A percentile compares a stretch with the other conserved stretches of the same genome.
phyloP scores from a whole-genome alignment of 2,888 invertebrate species.

The Phortica magna region DNA sequence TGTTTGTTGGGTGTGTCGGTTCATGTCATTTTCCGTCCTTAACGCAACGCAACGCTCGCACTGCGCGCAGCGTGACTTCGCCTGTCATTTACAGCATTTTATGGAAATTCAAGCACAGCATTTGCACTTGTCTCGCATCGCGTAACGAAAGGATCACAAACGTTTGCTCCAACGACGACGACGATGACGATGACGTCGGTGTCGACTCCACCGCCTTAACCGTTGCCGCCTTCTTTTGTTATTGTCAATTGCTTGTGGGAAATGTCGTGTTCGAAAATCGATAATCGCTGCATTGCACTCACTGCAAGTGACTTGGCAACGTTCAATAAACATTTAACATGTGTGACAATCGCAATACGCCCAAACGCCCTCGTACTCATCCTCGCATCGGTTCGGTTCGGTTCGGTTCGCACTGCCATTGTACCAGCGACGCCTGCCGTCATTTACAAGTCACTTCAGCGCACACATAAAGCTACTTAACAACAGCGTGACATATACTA shows the following conservation, averaged over 20 bases:
- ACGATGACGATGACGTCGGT: too few relatives aligned
- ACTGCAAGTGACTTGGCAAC: constrained; percentile 8
- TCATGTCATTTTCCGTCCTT: not conserved
- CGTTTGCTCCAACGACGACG: not conserved
- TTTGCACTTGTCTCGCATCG: constrained; percentile 2
- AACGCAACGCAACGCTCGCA: not conserved
- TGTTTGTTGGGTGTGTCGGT: constrained; percentile 22
- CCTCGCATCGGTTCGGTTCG: not conserved
- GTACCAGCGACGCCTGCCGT: not conserved
- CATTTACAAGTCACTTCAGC: constrained; percentile 22
- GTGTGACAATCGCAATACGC: constrained; percentile 15
- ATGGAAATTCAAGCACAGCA: constrained; percentile 29
- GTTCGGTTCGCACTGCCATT: not conserved
- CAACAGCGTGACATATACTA: not conserved
- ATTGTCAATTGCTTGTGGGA: constrained; percentile 17
- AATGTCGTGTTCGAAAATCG: constrained; percentile 30
- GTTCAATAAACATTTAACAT: constrained; percentile 31
- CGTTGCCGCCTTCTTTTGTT: not conserved
- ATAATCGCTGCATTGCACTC: constrained; percentile 26
- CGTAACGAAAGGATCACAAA: constrained; percentile 4
- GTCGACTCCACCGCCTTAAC: not conserved
- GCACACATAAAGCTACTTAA: constrained; percentile 21
- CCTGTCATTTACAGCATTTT: constrained; percentile 30
- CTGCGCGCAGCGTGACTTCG: constrained; percentile 20
- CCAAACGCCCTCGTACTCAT: not conserved